A percentile compares a stretch with the other conserved stretches of the same genome.
Evolutionary conservation across 37 sponge, comb jelly and placozoan genomes (phyloP).

Genomic region (Geodia barretti): DNA sequence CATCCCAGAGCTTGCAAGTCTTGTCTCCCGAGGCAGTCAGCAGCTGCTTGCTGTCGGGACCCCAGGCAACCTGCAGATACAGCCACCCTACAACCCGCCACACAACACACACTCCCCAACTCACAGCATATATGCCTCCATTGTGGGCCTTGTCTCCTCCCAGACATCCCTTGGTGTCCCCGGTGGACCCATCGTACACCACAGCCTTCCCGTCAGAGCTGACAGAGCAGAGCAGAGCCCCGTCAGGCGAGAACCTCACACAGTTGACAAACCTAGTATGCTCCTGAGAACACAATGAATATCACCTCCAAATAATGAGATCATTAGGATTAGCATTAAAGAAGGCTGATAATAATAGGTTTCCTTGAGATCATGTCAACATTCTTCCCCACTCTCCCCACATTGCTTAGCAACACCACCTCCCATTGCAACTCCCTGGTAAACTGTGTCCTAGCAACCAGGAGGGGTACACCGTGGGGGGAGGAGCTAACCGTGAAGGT

Average conservation of each 20-base stretch:
- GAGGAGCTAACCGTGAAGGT: slow-evolving; percentile 20
- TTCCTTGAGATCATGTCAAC: background rate
- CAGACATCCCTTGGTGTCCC: slow-evolving; percentile 70
- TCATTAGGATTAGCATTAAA: background rate
- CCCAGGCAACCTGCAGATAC: slow-evolving; percentile 68
- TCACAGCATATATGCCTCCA: slow-evolving; percentile 89
- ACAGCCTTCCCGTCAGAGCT: slow-evolving; percentile 87
- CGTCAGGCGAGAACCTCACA: slow-evolving; percentile 88
- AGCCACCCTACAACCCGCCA: background rate
- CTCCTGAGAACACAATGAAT: slow-evolving; percentile 20
- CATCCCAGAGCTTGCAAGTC: slow-evolving; percentile 95
- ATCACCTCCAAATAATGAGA: background rate
- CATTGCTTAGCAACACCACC: background rate
- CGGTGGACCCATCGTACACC: slow-evolving; percentile 88
- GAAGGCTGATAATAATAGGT: background rate
- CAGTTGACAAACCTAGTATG: slow-evolving; percentile 85
- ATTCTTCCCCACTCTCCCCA: background rate
- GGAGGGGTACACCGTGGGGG: background rate
- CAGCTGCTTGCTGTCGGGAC: slow-evolving; percentile 79
- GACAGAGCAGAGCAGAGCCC: slow-evolving; percentile 82
- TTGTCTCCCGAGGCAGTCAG: slow-evolving; percentile 98
- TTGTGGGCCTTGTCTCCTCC: slow-evolving; percentile 87
- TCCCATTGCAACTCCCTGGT: background rate
- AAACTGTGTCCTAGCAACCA: background rate
- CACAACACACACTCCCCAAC: slow-evolving; percentile 18